Conservation (phyloP, 2,797 vertebrate species). For the Carduelis carduelis region DNA sequence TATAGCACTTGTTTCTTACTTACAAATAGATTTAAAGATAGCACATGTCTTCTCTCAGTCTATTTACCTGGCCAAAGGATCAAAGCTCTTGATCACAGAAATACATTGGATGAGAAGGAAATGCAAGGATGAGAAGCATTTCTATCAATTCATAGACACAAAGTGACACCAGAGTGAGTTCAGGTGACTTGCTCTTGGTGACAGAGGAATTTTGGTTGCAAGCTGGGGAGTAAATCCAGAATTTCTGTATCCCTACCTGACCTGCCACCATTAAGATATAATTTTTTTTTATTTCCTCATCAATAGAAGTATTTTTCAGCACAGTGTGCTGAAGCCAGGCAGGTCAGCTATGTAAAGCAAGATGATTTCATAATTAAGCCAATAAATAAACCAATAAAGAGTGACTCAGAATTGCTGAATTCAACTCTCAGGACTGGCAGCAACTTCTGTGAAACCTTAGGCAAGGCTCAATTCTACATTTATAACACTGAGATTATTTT, state of each 20-base stretch:
- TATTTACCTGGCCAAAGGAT: not conserved
- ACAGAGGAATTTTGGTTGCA: not conserved
- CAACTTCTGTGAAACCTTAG: not conserved
- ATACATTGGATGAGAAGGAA: not conserved
- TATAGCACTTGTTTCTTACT: not conserved
- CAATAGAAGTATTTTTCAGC: not conserved
- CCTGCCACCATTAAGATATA: not conserved
- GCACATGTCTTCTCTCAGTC: not conserved
- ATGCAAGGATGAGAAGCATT: not conserved
- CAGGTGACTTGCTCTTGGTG: not conserved
- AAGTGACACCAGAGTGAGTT: not conserved
- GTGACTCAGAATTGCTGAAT: not conserved
- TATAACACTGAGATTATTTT: not conserved
- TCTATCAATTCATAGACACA: not conserved
- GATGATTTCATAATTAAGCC: not conserved
- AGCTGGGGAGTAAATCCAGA: not conserved
- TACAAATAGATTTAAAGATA: not conserved
- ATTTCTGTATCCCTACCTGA: not conserved
- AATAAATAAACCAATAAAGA: not conserved
- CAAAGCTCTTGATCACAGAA: not conserved
- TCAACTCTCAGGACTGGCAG: not conserved
- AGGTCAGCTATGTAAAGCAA: not conserved
- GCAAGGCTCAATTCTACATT: not conserved
- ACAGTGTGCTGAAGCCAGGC: not conserved
- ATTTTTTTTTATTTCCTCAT: too few relatives aligned